These are phyloP conservation scores for Pipistrellus kuhlii DNA, from an alignment of 2,797 vertebrate species.

Conservation along the genomic window DNA sequence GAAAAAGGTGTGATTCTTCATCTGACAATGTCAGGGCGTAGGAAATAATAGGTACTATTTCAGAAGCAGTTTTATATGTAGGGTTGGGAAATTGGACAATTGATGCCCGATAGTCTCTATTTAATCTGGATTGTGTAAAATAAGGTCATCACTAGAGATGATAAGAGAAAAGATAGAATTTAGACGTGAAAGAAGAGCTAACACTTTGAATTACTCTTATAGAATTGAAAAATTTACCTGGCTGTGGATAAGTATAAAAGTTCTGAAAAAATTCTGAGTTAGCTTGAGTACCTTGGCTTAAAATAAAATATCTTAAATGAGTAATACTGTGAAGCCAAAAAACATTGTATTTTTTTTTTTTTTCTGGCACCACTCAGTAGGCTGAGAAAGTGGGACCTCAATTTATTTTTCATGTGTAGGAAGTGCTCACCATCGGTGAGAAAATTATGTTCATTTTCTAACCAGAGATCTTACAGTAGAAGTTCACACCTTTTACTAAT, in stretches of 20 bases:
- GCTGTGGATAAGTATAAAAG: background rate
- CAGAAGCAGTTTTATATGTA: slow-evolving; percentile 26
- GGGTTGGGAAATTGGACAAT: background rate
- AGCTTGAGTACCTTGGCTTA: background rate
- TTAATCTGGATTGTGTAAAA: background rate
- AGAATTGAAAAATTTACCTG: slow-evolving; percentile 20
- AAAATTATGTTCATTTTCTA: slow-evolving; percentile 54
- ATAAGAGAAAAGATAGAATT: background rate
- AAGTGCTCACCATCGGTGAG: background rate
- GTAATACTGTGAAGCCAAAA: background rate
- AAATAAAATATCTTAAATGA: slow-evolving; percentile 13
- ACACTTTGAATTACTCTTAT: slow-evolving; percentile 20
- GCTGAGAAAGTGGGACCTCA: background rate
- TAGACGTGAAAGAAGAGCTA: background rate
- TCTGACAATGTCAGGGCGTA: background rate
- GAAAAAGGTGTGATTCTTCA: background rate
- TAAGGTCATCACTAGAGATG: slow-evolving; percentile 35
- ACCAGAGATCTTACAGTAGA: background rate
- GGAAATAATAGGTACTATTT: background rate
- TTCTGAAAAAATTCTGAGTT: background rate
- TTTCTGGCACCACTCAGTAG: background rate
- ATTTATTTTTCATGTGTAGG: slow-evolving; percentile 55
- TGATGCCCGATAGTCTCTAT: background rate
- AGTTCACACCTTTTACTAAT: slow-evolving; percentile 64
- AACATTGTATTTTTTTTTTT: background rate